These are phyloP conservation scores for Drosophila falleni DNA, from an alignment of 2,888 invertebrate genomes.

Conservation along the genomic window DNA sequence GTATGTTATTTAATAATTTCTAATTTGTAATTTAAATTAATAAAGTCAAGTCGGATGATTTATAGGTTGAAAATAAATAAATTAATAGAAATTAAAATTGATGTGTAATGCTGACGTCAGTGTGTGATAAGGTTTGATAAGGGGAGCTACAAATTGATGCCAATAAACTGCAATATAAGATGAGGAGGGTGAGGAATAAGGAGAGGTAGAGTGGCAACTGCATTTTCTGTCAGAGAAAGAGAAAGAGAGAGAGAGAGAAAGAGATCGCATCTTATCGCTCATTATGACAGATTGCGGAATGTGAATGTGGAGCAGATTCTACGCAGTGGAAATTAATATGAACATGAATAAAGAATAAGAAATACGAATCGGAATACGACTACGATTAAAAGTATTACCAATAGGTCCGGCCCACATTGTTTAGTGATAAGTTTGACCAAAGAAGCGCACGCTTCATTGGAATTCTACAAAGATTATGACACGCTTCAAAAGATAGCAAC, in stretches of 20 bases:
- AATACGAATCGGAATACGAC: background rate
- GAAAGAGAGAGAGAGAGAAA: background rate
- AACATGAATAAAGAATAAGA: too few species aligned
- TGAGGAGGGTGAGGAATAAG: background rate
- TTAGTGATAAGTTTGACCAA: constrained; percentile 63
- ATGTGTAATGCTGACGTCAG: constrained; percentile 25
- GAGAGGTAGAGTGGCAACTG: background rate
- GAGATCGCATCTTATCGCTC: constrained; percentile 28
- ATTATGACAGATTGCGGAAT: constrained; percentile 50
- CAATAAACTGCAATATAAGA: constrained; percentile 25
- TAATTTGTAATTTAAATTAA: too few species aligned
- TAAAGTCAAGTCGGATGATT: too few species aligned
- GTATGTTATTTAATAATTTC: too few species aligned
- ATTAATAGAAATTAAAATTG: background rate
- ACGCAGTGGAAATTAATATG: constrained; percentile 59
- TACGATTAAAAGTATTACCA: background rate
- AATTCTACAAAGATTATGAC: constrained; percentile 60
- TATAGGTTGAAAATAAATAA: too few species aligned
- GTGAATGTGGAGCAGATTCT: constrained; percentile 59
- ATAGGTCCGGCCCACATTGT: constrained; percentile 63
- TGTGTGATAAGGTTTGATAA: constrained; percentile 2
- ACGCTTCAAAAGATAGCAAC: constrained; percentile 47
- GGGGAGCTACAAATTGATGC: constrained; percentile 9
- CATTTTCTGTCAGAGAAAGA: constrained; percentile 1
- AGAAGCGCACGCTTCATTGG: constrained; percentile 43